Conservation (phyloP, 1,140 invertebrate species). For the Drosophila miranda region DNA sequence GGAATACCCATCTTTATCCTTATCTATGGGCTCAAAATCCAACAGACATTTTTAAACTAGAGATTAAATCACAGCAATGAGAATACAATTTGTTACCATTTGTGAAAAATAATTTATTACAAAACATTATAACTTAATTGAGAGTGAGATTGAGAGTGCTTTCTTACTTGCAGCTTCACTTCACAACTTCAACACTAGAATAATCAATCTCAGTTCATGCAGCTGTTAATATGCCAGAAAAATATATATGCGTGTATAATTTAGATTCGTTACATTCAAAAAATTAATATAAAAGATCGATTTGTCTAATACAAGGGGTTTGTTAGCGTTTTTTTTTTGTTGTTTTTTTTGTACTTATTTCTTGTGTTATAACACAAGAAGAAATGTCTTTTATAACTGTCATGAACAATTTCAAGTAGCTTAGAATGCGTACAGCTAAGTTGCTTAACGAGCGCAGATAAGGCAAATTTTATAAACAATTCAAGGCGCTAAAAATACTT, state of each 20-base stretch:
- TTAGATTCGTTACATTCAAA: constrained; percentile 50
- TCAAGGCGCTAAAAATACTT: constrained; percentile 15
- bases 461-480: constrained; percentile 66
- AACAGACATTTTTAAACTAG: too few species aligned
- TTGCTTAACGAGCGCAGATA: constrained; percentile 64
- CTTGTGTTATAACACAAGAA: constrained; percentile 55
- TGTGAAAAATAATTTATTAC: constrained; percentile 68
- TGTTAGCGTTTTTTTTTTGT: constrained; percentile 23
- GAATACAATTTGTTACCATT: too few species aligned
- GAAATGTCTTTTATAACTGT: constrained; percentile 55
- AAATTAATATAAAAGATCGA: constrained; percentile 46
- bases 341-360: constrained; percentile 55
- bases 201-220: constrained; percentile 57
- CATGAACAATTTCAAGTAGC: constrained; percentile 27
- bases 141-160: constrained; percentile 52
- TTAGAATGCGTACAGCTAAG: constrained; percentile 55
- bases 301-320: constrained; percentile 34
- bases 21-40: too few species aligned
- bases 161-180: constrained; percentile 18
- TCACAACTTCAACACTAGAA: constrained; percentile 42
- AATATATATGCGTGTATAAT: constrained; percentile 37
- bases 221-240: constrained; percentile 51
- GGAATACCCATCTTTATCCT: too few species aligned
- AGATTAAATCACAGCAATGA: too few species aligned
- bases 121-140: constrained; percentile 64